Conservation (phyloP, 2,113 vertebrate genomes). For the Gallinago jamesoni region DNA sequence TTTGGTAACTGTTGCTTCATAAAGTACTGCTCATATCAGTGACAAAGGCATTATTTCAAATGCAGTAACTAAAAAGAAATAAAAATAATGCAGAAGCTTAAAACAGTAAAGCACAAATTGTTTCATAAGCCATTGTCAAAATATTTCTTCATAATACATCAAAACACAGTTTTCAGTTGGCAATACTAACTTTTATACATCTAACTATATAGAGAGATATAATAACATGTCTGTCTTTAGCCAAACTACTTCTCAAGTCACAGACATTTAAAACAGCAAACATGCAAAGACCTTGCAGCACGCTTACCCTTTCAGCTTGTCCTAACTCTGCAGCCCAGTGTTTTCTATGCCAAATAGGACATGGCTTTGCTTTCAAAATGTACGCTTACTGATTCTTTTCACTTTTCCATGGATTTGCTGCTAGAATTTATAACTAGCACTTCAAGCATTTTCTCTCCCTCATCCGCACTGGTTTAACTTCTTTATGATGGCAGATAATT, state of each 20-base stretch:
- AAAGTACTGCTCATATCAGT: background rate
- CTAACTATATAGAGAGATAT: background rate
- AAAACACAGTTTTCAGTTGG: background rate
- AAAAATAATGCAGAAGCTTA: accelerated
- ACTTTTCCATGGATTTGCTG: conserved; percentile 3
- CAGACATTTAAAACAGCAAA: background rate
- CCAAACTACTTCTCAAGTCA: background rate
- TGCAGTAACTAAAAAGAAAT: background rate
- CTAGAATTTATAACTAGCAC: conserved; percentile 50
- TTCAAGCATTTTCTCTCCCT: conserved; percentile 48
- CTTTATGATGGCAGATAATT: conserved; percentile 73
- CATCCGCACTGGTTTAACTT: conserved; percentile 36
- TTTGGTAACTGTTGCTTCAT: background rate
- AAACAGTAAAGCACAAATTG: background rate
- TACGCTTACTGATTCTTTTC: conserved; percentile 8
- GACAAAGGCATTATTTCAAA: background rate
- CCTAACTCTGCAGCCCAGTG: background rate
- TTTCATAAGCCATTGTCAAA: background rate
- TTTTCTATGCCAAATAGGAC: background rate
- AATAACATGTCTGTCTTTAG: background rate
- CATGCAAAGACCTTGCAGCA: background rate
- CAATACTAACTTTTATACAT: background rate
- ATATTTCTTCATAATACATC: background rate
- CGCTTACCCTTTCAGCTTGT: background rate
- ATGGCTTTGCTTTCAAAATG: conserved; percentile 12